Base-by-base conservation (phyloP, 2,888 invertebrate genomes). In the Ptychoptera albimana region DNA sequence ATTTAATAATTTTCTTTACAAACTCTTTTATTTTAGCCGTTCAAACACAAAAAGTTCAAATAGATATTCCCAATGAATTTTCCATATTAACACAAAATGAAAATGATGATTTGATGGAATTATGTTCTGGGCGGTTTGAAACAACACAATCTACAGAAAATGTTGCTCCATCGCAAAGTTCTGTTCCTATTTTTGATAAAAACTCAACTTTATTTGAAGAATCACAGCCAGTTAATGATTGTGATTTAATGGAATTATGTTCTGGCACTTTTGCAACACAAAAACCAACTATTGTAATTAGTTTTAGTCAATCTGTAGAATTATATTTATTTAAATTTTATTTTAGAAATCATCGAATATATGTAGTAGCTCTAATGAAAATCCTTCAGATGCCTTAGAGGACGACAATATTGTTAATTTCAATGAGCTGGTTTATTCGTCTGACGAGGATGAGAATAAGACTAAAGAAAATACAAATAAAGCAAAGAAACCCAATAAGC, bases 61-160 rank as follows among this genome's bases (percentile, higher is more conserved):
- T 32, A 31, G 15, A 34, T 41, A 32, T 34, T 11, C 29, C 14
- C 32, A 16, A 37, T 30, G 3, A 45, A 41, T 14, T 15, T 45
- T 8, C 41, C 41, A 9, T 37, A 42, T 23, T 34, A 15, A 30
- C 31, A 29, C 7, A 30, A 34, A 7, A 35, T 10, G 55, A 56
- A 10, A 70, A 71, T 35, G 70, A 69, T 47, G 70, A 72, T 51
- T 54, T 75, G 6, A 52, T 71, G 38, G 71, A 63, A 6, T 54
- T 75, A 11, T 75, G 75, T 51, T 75, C 75, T 6, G 75, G 75
- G 1, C 66, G 70, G 47, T 75, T 75, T 54, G 71, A 68, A 8
- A 53, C 60, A 0, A 43, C 39, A 16, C 48, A 45, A 35, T 45
- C 34, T 10, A 30, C 39, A 12, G 41, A 43, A n/a, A 37, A 57